Evolutionary conservation across 2,113 vertebrate genomes (phyloP).

Genomic region (Numida meleagris): DNA sequence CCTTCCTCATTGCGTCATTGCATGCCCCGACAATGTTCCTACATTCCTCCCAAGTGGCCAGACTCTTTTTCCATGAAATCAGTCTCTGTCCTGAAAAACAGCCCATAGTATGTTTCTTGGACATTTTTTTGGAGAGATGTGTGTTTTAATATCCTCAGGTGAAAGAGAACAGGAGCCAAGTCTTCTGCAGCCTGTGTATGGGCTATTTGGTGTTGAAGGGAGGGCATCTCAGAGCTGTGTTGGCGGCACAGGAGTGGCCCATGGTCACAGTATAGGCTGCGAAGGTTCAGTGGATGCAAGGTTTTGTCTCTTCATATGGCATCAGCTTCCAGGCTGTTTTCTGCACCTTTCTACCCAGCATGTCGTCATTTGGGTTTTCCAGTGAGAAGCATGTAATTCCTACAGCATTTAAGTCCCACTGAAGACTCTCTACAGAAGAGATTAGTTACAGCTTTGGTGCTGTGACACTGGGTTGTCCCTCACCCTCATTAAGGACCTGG

Average conservation of each 20-base stretch:
- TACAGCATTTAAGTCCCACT: neutral
- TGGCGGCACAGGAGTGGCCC: neutral
- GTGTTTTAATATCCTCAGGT: neutral
- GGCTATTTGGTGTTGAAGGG: neutral
- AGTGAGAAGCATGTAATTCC: rapidly evolving
- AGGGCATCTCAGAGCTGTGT: neutral
- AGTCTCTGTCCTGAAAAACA: neutral
- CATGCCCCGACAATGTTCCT: too few species aligned
- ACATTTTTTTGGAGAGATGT: neutral
- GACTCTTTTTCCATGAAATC: neutral
- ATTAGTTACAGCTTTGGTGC: neutral
- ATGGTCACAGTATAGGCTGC: rapidly evolving
- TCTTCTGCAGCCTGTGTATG: neutral
- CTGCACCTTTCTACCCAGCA: neutral
- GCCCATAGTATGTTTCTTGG: neutral
- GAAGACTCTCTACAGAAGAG: neutral
- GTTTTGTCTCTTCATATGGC: neutral
- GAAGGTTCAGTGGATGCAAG: neutral
- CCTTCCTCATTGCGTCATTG: too few species aligned
- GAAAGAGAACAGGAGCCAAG: neutral
- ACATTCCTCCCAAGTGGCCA: too few species aligned
- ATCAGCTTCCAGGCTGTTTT: neutral
- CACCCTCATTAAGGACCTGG: neutral
- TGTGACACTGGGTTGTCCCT: neutral
- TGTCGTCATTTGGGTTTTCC: neutral